Percentiles rank a stretch among this genome's conserved stretches.
These are phyloP conservation scores for Lichenostomus cassidix DNA, from an alignment of 2,113 vertebrate genomes.

Conservation along the genomic window DNA sequence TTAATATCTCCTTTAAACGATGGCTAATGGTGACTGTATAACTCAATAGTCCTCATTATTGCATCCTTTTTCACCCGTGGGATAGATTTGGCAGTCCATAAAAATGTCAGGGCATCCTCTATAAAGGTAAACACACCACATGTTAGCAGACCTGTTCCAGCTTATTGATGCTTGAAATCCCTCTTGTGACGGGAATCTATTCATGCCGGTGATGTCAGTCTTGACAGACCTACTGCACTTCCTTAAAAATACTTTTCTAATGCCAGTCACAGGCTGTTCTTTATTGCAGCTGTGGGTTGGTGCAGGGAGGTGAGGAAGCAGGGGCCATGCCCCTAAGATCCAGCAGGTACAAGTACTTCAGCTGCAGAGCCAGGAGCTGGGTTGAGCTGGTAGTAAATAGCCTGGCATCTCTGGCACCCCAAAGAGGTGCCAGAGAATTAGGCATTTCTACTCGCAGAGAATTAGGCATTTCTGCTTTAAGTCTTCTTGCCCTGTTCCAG, in stretches of 20 bases:
- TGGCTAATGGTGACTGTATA: neutral
- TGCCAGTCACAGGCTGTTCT: neutral
- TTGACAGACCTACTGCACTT: neutral
- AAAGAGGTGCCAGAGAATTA: rapidly evolving
- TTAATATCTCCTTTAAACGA: slow-evolving; percentile 8
- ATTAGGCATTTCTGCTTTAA: neutral
- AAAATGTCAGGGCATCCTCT: slow-evolving; percentile 30
- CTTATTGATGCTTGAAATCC: neutral
- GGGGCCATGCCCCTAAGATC: rapidly evolving
- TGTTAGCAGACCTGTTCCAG: neutral
- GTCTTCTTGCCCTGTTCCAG: rapidly evolving
- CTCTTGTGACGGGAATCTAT: neutral
- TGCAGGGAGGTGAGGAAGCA: neutral
- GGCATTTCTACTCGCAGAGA: neutral
- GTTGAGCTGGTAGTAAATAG: neutral
- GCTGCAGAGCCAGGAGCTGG: neutral
- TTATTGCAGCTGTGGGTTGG: neutral
- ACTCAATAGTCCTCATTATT: slow-evolving; percentile 2
- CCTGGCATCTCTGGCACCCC: neutral
- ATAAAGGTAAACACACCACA: slow-evolving; percentile 1
- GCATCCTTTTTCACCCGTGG: slow-evolving; percentile 17
- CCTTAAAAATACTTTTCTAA: neutral
- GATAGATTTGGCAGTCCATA: slow-evolving; percentile 40
- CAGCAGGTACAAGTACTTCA: neutral
- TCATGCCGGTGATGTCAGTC: neutral